Evolutionary conservation across 2,888 invertebrate genomes (phyloP).

Genomic region (Harmothoe impar): DNA sequence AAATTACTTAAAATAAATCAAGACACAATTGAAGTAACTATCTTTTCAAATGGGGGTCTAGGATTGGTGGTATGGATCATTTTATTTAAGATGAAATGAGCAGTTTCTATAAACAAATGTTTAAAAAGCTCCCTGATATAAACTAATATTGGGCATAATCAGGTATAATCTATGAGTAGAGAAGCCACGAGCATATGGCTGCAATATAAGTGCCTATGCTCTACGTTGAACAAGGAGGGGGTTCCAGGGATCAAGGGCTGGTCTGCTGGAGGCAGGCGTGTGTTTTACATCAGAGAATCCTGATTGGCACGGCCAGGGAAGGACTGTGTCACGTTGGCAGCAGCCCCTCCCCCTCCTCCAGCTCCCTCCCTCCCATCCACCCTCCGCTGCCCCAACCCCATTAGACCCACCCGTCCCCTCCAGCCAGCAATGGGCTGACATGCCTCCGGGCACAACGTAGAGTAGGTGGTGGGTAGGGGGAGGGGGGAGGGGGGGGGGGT

Average conservation of each 20-base stretch:
- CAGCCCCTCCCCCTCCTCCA: constrained; percentile 9
- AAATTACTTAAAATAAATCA: too few relatives aligned
- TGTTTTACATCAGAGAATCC: constrained; percentile 35
- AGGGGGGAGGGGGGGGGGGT: constrained; percentile 2
- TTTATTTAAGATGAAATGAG: too few relatives aligned
- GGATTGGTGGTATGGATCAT: too few relatives aligned
- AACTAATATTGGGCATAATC: too few relatives aligned
- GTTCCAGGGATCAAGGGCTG: neutral
- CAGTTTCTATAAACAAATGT: too few relatives aligned
- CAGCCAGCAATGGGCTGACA: neutral
- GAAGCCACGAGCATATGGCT: neutral
- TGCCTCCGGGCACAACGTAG: neutral
- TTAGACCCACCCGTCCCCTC: neutral
- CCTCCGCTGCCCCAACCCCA: neutral
- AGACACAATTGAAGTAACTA: too few relatives aligned
- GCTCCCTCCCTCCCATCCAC: neutral
- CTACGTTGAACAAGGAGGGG: neutral
- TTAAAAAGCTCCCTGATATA: too few relatives aligned
- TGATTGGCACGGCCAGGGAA: constrained; percentile 52
- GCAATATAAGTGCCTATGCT: neutral
- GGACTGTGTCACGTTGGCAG: constrained; percentile 39
- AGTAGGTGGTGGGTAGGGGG: neutral
- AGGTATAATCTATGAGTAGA: too few relatives aligned
- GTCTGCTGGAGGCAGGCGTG: neutral
- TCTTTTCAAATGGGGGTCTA: too few relatives aligned